Percentiles rank a stretch among this genome's conserved stretches.
phyloP scores from a whole-genome alignment of 2,797 vertebrate species.

The Microchirus variegatus region DNA sequence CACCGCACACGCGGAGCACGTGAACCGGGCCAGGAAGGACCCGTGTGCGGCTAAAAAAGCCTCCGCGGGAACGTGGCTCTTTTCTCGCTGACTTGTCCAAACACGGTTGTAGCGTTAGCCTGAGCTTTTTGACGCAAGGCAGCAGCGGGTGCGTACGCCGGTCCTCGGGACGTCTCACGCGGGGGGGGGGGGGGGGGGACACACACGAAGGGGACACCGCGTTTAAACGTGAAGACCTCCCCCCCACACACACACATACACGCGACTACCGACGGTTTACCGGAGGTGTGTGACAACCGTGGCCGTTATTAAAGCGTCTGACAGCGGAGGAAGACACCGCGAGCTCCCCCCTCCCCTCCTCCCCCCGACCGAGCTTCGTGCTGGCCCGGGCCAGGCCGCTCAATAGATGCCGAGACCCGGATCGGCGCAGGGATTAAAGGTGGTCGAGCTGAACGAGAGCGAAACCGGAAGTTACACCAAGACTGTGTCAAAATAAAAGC shows the following conservation, averaged over 20 bases:
- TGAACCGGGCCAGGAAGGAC: slow-evolving; percentile 57
- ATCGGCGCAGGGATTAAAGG: slow-evolving; percentile 24
- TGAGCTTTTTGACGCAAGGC: slow-evolving; percentile 68
- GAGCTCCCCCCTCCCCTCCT: too few relatives aligned
- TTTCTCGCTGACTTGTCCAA: slow-evolving; percentile 49
- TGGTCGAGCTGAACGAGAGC: background rate
- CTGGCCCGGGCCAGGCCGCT: slow-evolving; percentile 60
- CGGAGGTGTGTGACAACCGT: background rate
- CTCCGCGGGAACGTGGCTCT: slow-evolving; percentile 51
- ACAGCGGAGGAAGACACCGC: background rate
- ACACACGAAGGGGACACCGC: background rate
- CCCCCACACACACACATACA: too few relatives aligned
- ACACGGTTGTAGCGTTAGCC: slow-evolving; percentile 59
- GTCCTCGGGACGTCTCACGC: slow-evolving; percentile 7
- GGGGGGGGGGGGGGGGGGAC: too few relatives aligned
- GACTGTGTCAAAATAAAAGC: too few relatives aligned
- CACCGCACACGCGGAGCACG: background rate
- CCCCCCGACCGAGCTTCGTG: slow-evolving; percentile 12
- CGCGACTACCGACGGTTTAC: background rate
- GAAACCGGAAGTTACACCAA: slow-evolving; percentile 13
- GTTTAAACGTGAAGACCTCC: background rate
- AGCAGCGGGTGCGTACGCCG: slow-evolving; percentile 37
- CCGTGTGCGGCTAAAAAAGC: slow-evolving; percentile 13
- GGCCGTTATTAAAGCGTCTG: background rate
- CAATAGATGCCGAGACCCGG: slow-evolving; percentile 65